Evolutionary conservation across 2,113 vertebrate genomes (phyloP).

Genomic region (Amphiprion ocellaris): DNA sequence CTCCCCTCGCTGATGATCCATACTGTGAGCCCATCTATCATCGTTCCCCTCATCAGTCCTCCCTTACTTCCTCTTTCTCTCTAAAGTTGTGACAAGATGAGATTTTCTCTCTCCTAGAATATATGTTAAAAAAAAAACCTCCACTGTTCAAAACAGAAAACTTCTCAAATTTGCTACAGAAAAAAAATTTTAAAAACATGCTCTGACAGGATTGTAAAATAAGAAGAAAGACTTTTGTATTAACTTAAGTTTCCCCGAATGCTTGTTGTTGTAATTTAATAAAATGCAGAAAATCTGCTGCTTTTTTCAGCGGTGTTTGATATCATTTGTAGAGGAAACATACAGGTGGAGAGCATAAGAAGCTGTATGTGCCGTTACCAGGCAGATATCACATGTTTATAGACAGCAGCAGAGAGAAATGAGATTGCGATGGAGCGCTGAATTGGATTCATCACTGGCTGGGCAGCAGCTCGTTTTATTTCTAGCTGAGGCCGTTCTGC

Average conservation of each 20-base stretch:
- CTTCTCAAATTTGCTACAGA: too few species aligned
- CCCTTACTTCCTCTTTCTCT: constrained; percentile 9
- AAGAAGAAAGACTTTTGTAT: too few species aligned
- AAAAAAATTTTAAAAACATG: too few species aligned
- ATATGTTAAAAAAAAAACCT: too few species aligned
- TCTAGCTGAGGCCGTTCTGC: constrained; percentile 13
- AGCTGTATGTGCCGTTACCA: background rate
- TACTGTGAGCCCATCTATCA: constrained; percentile 24
- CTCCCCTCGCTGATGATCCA: constrained; percentile 41
- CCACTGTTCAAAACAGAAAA: too few species aligned
- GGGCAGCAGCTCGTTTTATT: background rate
- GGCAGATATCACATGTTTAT: background rate
- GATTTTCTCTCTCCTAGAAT: constrained; percentile 11
- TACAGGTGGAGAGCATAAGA: background rate
- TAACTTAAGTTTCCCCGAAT: too few species aligned
- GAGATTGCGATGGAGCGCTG: constrained; percentile 31
- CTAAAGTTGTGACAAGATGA: constrained; percentile 15
- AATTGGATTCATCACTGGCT: constrained; percentile 36
- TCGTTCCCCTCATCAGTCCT: constrained; percentile 3
- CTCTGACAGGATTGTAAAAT: too few species aligned
- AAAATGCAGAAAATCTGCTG: too few species aligned
- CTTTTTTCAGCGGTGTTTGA: too few species aligned
- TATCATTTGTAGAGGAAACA: constrained; percentile 23
- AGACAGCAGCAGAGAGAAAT: constrained; percentile 12
- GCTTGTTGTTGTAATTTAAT: too few species aligned